Conservation (phyloP, 2,888 invertebrate genomes). For the Orchesella flavescens region DNA sequence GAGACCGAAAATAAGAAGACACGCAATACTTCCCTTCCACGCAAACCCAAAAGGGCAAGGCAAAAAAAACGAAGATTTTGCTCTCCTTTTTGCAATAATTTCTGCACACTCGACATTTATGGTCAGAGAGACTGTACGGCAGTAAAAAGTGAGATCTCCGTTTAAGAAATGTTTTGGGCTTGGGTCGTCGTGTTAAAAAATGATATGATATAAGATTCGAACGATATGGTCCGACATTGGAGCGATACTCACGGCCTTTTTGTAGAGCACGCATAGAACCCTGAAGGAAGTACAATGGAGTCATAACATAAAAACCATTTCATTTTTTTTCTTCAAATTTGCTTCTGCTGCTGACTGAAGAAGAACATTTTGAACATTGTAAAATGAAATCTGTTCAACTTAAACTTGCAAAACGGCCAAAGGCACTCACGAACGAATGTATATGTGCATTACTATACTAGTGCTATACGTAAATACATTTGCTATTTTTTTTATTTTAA, state of each 20-base stretch:
- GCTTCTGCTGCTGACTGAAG: too few species aligned
- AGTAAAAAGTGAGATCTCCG: too few species aligned
- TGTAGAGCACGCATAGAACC: too few species aligned
- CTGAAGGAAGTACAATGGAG: slow-evolving; percentile 44
- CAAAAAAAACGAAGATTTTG: not conserved
- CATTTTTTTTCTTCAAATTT: not conserved
- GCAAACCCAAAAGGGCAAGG: slow-evolving; percentile 44
- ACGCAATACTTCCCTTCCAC: slow-evolving; percentile 34
- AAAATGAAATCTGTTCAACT: too few species aligned
- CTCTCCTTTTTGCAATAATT: slow-evolving; percentile 41
- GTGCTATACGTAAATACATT: not conserved
- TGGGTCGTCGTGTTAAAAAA: too few species aligned
- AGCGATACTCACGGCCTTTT: too few species aligned
- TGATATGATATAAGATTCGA: too few species aligned
- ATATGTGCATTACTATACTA: not conserved
- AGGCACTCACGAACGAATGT: slow-evolving; percentile 18
- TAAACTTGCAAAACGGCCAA: slow-evolving; percentile 10
- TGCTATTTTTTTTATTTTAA: not conserved
- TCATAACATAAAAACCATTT: slow-evolving; percentile 38
- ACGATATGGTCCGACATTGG: too few species aligned
- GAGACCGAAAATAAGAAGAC: not conserved
- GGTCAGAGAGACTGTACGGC: not conserved
- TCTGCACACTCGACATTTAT: slow-evolving; percentile 51
- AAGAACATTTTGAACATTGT: too few species aligned
- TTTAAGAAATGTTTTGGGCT: too few species aligned